Evolutionary conservation across 1,140 invertebrate genomes (phyloP).

Genomic region (Drosophila bocqueti): DNA sequence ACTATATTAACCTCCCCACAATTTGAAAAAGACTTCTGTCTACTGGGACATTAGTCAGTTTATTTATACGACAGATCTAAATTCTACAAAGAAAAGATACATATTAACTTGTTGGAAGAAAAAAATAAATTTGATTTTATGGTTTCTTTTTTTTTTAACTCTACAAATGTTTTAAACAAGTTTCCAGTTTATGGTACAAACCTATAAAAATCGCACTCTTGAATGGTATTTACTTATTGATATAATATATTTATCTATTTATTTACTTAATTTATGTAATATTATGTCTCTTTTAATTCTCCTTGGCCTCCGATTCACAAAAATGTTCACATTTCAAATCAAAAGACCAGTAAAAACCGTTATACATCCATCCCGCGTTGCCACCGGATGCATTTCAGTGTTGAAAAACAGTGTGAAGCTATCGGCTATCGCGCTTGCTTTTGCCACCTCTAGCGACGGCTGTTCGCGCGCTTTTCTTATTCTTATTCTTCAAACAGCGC

Average conservation of each 20-base stretch:
- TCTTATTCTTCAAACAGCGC: conserved; percentile 24
- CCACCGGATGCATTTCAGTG: background rate
- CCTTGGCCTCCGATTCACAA: background rate
- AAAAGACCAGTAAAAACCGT: background rate
- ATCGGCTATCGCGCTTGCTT: background rate
- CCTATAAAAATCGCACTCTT: too few relatives aligned
- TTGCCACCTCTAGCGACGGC: conserved; percentile 21
- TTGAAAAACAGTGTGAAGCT: fast-evolving
- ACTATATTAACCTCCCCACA: too few relatives aligned
- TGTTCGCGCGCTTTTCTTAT: conserved; percentile 66
- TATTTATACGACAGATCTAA: too few relatives aligned
- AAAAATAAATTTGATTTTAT: too few relatives aligned
- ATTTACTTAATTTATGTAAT: background rate
- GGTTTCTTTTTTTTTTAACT: too few relatives aligned
- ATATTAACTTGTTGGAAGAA: too few relatives aligned
- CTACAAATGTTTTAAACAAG: too few relatives aligned
- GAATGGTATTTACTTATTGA: too few relatives aligned
- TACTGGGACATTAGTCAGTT: too few relatives aligned
- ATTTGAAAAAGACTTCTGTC: too few relatives aligned
- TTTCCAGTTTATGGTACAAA: too few relatives aligned
- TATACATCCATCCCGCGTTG: background rate
- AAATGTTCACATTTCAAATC: background rate
- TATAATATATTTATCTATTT: background rate
- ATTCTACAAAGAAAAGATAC: too few relatives aligned
- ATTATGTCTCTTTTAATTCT: background rate